Base-by-base conservation (phyloP, 2,797 vertebrate genomes). In the Intellagama lesueurii region DNA sequence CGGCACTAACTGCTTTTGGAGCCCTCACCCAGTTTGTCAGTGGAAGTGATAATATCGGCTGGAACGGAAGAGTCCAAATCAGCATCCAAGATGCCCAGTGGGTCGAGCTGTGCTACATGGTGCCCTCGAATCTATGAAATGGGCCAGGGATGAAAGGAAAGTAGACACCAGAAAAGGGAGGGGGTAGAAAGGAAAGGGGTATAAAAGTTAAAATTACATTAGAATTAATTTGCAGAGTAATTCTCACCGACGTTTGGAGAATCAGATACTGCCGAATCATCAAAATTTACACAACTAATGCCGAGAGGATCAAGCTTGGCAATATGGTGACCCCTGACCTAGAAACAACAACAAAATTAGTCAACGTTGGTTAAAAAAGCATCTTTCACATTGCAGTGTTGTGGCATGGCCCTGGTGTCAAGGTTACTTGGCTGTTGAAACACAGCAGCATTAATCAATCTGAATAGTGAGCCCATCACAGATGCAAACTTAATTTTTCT, bases 221-320 rank as follows among this genome's bases (percentile, higher is more conserved):
- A 96, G 96, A 96, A 97, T 95, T 95, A 97, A 96, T 96, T 95
- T 96, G 94, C 96, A 96, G 93, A 95, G 95, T 93, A 95, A 95
- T 97, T 98, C 99, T 99, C 99, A 99, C 98, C 99, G 86, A 98
- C 98, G 94, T 98, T 97, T 95, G 98, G 98, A 97, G 98, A 98
- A 95, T 98, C 96, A 97, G 97, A 98, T 96, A 98, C 98, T 76
- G 98, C 98, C 72, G 98, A 97, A 96, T 98, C 98, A 97, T 99
- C 99, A 98, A 99, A 99, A 98, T 98, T 98, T 97, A 99, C 98
- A 98, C 98, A 98, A 98, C 97, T 99, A 98, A 99, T 99, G 96
- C 98, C 98, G 97, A 99, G 98, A 95, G 98, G 99, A 96, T 99
- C 99, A 97, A 99, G 97, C 93, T 97, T 98, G 96, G 98, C 98